These are phyloP conservation scores for Meloe dianella DNA, from an alignment of 2,888 invertebrate species.

Conservation along the genomic window DNA sequence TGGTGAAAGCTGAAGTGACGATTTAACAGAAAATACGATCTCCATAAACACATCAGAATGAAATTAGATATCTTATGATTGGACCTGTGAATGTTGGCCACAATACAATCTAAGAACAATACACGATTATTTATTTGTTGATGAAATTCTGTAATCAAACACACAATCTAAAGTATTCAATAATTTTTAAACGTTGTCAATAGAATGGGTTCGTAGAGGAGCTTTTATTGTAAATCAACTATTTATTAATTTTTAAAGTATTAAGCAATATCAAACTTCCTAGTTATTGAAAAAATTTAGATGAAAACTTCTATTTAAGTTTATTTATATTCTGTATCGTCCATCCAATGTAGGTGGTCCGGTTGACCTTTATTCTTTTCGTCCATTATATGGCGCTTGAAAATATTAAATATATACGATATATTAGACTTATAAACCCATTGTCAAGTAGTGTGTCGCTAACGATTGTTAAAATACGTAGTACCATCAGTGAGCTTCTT, in stretches of 20 bases:
- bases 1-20: too few species aligned
- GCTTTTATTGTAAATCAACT: neutral
- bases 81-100: neutral
- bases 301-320: neutral
- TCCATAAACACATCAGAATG: neutral
- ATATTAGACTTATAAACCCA: constrained; percentile 33
- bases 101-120: neutral
- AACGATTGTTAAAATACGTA: constrained; percentile 14
- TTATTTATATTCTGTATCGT: neutral
- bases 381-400: constrained; percentile 32
- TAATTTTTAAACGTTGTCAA: neutral
- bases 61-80: neutral
- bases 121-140: neutral
- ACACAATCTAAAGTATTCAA: neutral
- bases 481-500: constrained; percentile 15
- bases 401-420: constrained; percentile 32
- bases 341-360: constrained; percentile 33
- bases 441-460: constrained; percentile 23
- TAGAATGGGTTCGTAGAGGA: neutral
- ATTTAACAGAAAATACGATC: neutral
- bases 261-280: neutral
- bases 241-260: neutral
- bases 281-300: neutral
- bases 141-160: neutral
- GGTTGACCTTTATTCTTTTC: constrained; percentile 32